phyloP scores from a whole-genome alignment of 1,140 invertebrate genomes.

The Luehdorfia chinensis region DNA sequence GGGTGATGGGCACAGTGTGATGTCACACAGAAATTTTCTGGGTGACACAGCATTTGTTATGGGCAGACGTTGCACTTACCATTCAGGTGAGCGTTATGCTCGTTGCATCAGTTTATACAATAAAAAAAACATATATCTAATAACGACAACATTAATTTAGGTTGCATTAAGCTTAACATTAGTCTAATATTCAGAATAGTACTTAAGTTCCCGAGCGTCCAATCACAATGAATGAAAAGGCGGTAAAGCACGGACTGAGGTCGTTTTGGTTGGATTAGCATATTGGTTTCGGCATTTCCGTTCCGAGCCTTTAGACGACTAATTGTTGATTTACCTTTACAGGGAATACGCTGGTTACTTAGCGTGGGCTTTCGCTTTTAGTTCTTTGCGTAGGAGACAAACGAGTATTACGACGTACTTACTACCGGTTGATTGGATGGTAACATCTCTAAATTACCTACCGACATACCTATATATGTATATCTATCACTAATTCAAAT shows the following conservation, averaged over 20 bases:
- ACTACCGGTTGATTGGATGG: background rate
- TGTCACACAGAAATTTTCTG: too few relatives aligned
- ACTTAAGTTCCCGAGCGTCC: constrained; percentile 35
- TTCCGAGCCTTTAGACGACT: constrained; percentile 38
- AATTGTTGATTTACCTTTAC: constrained; percentile 62
- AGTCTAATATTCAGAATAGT: too few relatives aligned
- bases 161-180: too few relatives aligned
- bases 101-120: too few relatives aligned
- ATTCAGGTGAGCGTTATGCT: too few relatives aligned
- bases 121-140: too few relatives aligned
- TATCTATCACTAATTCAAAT: too few relatives aligned
- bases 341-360: constrained; percentile 33
- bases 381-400: constrained; percentile 11
- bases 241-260: constrained; percentile 36
- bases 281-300: constrained; percentile 70
- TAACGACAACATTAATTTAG: too few relatives aligned
- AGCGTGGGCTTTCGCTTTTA: constrained; percentile 38
- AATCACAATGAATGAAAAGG: constrained; percentile 67
- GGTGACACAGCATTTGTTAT: too few relatives aligned
- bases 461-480: too few relatives aligned
- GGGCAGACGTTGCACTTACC: too few relatives aligned
- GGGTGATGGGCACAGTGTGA: too few relatives aligned
- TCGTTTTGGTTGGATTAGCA: constrained; percentile 58
- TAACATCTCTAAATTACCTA: constrained; percentile 1
- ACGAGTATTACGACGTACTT: background rate